A percentile compares a stretch with the other conserved stretches of the same genome.
phyloP scores from a whole-genome alignment of 2,888 invertebrate genomes.

The Oxyteleia sp. region DNA sequence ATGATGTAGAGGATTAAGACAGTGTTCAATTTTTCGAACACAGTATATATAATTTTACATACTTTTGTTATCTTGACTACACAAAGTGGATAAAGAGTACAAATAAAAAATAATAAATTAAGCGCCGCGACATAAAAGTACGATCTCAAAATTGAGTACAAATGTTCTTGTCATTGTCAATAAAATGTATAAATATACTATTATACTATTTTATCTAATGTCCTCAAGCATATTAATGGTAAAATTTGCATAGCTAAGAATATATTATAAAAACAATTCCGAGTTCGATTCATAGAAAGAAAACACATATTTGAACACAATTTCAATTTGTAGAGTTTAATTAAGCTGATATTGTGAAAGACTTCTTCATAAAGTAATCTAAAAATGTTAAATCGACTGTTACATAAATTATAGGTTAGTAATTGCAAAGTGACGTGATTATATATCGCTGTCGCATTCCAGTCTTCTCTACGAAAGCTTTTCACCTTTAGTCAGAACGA shows the following conservation, averaged over 20 bases:
- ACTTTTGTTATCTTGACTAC: constrained; percentile 48
- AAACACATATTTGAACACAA: constrained; percentile 4
- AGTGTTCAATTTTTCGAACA: too few species aligned
- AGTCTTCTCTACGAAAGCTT: constrained; percentile 37
- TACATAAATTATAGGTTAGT: constrained; percentile 51
- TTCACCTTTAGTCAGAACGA: constrained; percentile 41
- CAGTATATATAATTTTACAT: background rate
- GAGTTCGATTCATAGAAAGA: constrained; percentile 19
- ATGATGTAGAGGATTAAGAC: too few species aligned
- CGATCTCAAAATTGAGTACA: constrained; percentile 25
- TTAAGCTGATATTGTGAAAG: constrained; percentile 47
- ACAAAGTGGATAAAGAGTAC: constrained; percentile 48
- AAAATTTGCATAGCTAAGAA: constrained; percentile 40
- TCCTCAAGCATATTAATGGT: constrained; percentile 13
- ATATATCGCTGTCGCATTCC: constrained; percentile 38
- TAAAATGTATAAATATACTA: constrained; percentile 32
- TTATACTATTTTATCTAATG: constrained; percentile 31
- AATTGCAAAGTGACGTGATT: constrained; percentile 45
- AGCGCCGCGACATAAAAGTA: constrained; percentile 20
- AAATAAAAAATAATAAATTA: constrained; percentile 40
- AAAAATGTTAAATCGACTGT: constrained; percentile 47
- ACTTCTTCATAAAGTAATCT: constrained; percentile 40
- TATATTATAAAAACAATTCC: constrained; percentile 7
- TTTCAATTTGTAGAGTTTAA: constrained; percentile 42
- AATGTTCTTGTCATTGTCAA: constrained; percentile 52